Evolutionary conservation across 1,140 invertebrate species (phyloP).

Genomic region (Drosophila littoralis): DNA sequence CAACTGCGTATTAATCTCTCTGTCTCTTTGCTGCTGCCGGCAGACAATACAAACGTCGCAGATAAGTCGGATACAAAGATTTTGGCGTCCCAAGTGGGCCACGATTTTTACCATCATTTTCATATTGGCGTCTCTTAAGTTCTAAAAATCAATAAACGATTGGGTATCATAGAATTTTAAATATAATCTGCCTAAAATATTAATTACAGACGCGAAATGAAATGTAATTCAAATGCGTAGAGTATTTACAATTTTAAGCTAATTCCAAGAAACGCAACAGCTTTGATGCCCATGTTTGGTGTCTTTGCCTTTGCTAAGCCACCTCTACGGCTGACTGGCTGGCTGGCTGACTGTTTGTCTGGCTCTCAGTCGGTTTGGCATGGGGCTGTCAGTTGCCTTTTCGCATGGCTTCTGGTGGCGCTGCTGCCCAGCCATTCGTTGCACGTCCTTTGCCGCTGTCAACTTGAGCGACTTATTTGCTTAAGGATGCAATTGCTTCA

Average conservation of each 20-base stretch:
- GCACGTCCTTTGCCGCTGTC: constrained; percentile 37
- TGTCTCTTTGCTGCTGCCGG: too few species aligned
- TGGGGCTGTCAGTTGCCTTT: constrained; percentile 6
- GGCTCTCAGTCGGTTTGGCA: constrained; percentile 7
- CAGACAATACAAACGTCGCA: too few species aligned
- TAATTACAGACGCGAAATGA: background rate
- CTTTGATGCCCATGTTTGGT: constrained; percentile 21
- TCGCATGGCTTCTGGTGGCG: constrained; percentile 13
- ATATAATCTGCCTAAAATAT: background rate
- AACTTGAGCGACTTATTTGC: constrained; percentile 58
- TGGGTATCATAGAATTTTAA: too few species aligned
- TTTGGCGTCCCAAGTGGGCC: too few species aligned
- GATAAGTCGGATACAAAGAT: too few species aligned
- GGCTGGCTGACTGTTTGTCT: constrained; percentile 1
- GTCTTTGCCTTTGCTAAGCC: constrained; percentile 20
- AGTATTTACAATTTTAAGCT: constrained; percentile 2
- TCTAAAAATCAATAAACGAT: too few species aligned
- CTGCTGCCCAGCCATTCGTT: constrained; percentile 15
- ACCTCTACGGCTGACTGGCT: background rate
- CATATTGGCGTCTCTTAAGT: too few species aligned
- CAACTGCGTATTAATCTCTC: too few species aligned
- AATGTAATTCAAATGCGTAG: background rate
- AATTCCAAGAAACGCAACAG: background rate
- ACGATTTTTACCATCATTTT: too few species aligned
- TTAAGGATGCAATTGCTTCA: constrained; percentile 44